Percentiles rank a stretch among this genome's conserved stretches.
phyloP scores from a whole-genome alignment of 2,797 vertebrate species.

The Chanos chanos region DNA sequence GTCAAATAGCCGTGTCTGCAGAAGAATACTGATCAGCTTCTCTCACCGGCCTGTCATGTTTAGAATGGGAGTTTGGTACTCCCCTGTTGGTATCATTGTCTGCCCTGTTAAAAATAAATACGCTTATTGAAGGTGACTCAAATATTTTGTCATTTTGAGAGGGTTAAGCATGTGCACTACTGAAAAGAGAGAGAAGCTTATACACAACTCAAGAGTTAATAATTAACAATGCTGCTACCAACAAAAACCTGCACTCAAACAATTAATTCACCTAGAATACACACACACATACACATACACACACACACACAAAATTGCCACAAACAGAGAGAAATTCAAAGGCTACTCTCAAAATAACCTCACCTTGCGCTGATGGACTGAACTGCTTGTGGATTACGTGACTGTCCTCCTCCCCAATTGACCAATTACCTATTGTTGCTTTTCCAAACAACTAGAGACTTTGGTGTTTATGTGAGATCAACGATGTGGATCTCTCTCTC shows the following conservation, averaged over 20 bases:
- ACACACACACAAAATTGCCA: too few species aligned
- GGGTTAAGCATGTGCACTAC: constrained; percentile 1
- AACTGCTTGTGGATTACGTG: constrained; percentile 15
- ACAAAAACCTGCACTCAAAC: too few species aligned
- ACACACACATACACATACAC: too few species aligned
- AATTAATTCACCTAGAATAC: too few species aligned
- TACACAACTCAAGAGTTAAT: background rate
- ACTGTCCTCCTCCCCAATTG: constrained; percentile 14
- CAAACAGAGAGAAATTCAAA: too few species aligned
- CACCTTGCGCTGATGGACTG: constrained; percentile 15
- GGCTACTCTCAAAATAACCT: too few species aligned
- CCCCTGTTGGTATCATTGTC: too few species aligned
- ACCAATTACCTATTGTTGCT: constrained; percentile 41
- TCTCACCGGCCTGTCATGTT: too few species aligned
- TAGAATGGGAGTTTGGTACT: too few species aligned
- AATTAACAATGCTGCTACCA: too few species aligned
- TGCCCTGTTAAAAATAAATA: constrained; percentile 9
- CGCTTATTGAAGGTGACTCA: constrained; percentile 17
- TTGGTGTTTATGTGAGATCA: too few species aligned
- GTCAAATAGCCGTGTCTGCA: too few species aligned
- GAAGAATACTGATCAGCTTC: constrained; percentile 19
- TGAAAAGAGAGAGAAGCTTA: constrained; percentile 21
- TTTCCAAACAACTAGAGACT: constrained; percentile 26
- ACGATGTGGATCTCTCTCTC: background rate
- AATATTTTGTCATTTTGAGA: constrained; percentile 13